Percentiles rank a stretch among this genome's conserved stretches.
phyloP scores from a whole-genome alignment of 2,888 invertebrate genomes.

The Epicampocera succincta region DNA sequence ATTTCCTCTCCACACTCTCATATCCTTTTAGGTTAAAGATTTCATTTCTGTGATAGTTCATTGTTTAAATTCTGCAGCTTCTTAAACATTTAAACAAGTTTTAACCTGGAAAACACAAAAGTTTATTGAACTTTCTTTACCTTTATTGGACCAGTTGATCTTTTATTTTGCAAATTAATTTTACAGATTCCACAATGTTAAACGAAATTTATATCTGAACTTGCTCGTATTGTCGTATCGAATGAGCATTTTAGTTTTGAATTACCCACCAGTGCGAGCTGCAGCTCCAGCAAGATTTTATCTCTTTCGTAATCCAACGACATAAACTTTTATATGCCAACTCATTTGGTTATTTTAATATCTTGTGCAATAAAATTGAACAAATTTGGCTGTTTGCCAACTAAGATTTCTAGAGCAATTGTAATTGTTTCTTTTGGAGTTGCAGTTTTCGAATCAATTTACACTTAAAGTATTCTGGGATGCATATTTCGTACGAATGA shows the following conservation, averaged over 20 bases:
- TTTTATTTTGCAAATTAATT: conserved; percentile 16
- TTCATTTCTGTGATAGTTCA: not conserved
- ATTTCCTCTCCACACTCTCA: no score
- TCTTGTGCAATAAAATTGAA: conserved; percentile 13
- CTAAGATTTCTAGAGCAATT: conserved; percentile 42
- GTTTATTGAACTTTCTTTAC: not conserved
- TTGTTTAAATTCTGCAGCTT: no score
- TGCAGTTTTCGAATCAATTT: not conserved
- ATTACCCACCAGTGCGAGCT: conserved; percentile 29
- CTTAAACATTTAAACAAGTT: not conserved
- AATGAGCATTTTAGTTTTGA: conserved; percentile 11
- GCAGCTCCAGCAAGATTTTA: conserved; percentile 7
- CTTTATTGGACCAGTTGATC: not conserved
- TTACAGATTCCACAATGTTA: not conserved
- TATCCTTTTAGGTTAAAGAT: not conserved
- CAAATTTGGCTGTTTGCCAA: conserved; percentile 53
- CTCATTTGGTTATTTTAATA: conserved; percentile 50
- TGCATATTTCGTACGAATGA: conserved; percentile 13
- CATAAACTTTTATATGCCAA: conserved; percentile 57
- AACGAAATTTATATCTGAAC: no score
- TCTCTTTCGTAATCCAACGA: conserved; percentile 39
- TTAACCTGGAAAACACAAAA: not conserved
- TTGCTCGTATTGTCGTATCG: no score
- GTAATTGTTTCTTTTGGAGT: conserved; percentile 15
- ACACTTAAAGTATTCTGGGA: conserved; percentile 7